Percentiles rank a stretch among this genome's conserved stretches.
These are phyloP conservation scores for Cossypha caffra DNA, from an alignment of 2,797 vertebrate genomes.

Conservation along the genomic window DNA sequence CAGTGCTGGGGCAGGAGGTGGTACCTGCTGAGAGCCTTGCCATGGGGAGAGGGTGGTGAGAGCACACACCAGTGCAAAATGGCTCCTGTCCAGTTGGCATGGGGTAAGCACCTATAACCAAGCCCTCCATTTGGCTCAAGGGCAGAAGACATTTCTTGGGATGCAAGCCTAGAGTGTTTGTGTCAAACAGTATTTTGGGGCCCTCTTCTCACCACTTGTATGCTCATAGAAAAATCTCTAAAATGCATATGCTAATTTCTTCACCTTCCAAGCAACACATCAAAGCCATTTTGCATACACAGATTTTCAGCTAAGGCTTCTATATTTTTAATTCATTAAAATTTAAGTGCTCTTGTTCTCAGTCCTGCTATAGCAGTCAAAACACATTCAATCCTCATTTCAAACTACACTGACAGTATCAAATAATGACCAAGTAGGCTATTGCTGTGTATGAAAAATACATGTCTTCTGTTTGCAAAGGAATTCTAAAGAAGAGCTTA, in stretches of 20 bases:
- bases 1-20: fast-evolving
- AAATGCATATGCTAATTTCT: not conserved
- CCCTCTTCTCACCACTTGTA: not conserved
- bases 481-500: not conserved
- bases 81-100: fast-evolving
- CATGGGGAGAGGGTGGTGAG: not conserved
- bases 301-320: not conserved
- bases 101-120: not conserved
- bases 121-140: not conserved
- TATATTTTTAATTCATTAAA: not conserved
- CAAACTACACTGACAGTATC: not conserved
- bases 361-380: not conserved
- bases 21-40: not conserved
- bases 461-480: not conserved
- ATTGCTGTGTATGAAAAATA: not conserved
- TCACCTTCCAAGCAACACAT: not conserved
- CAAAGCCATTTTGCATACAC: not conserved
- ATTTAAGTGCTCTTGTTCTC: not conserved
- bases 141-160: not conserved
- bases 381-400: not conserved
- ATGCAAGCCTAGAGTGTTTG: not conserved
- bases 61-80: not conserved
- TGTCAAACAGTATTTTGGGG: not conserved
- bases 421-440: not conserved
- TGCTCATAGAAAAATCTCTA: not conserved